phyloP scores from a whole-genome alignment of 2,113 vertebrate species.

The Paralichthys olivaceus region DNA sequence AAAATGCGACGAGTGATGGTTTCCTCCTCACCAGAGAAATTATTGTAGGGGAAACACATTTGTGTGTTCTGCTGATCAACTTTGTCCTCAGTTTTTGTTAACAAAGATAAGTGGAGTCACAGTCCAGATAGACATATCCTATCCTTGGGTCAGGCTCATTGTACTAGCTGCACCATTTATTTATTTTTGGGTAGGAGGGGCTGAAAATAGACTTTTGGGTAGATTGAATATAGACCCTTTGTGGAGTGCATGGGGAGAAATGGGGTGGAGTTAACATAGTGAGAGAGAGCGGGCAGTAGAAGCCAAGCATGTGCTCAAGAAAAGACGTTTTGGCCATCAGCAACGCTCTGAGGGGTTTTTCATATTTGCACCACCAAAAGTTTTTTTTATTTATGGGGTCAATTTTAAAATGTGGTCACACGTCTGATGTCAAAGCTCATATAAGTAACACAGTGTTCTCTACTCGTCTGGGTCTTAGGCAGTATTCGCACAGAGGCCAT shows the following conservation, averaged over 20 bases:
- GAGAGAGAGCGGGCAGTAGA: background rate
- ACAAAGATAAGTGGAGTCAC: background rate
- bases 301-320: constrained; percentile 9
- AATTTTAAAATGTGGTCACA: background rate
- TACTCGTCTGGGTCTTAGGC: background rate
- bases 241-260: background rate
- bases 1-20: constrained; percentile 8
- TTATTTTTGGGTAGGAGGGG: background rate
- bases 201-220: background rate
- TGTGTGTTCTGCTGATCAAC: background rate
- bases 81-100: background rate
- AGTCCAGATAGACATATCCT: background rate
- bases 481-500: too few species aligned
- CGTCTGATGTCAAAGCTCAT: background rate
- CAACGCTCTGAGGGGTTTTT: constrained; percentile 3
- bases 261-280: background rate
- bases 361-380: background rate
- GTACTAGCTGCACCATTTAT: background rate
- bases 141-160: background rate
- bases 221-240: background rate
- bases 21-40: background rate
- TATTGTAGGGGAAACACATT: background rate
- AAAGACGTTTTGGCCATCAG: constrained; percentile 1
- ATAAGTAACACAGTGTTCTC: background rate
- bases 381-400: constrained; percentile 3